phyloP scores from a whole-genome alignment of 2,888 invertebrate genomes.

The Himalopsyche anomala region DNA sequence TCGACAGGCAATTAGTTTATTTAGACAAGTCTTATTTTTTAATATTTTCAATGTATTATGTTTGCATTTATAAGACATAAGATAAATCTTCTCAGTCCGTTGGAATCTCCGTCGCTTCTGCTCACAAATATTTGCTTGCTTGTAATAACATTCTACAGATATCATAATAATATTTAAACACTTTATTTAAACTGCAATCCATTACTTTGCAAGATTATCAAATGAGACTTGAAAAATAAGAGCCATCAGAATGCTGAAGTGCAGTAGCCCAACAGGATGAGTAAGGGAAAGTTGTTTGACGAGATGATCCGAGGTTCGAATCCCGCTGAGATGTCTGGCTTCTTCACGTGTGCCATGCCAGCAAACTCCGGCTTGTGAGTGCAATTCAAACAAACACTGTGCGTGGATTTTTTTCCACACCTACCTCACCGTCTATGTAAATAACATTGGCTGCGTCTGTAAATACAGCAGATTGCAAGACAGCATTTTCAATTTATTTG shows the following conservation, averaged over 20 bases:
- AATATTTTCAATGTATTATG: too few relatives aligned
- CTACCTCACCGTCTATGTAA: background rate
- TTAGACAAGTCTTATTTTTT: too few relatives aligned
- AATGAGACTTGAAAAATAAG: constrained; percentile 39
- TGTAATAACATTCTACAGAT: background rate
- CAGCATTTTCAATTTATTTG: too few relatives aligned
- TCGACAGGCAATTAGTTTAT: too few relatives aligned
- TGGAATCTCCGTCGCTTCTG: too few relatives aligned
- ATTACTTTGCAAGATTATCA: constrained; percentile 37
- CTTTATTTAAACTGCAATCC: background rate
- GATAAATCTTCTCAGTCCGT: too few relatives aligned
- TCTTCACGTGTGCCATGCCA: background rate
- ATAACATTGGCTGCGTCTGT: background rate
- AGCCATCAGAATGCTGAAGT: background rate
- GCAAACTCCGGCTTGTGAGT: background rate
- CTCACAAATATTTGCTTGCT: background rate
- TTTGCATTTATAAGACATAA: too few relatives aligned
- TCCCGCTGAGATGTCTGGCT: constrained; percentile 27
- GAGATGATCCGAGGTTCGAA: constrained; percentile 32
- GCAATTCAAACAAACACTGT: constrained; percentile 4
- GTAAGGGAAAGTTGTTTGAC: constrained; percentile 57
- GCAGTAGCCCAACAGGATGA: constrained; percentile 45
- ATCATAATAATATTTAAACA: background rate
- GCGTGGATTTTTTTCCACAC: constrained; percentile 3
- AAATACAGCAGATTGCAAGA: too few relatives aligned